A percentile compares a stretch with the other conserved stretches of the same genome.
Conservation (phyloP, 2,797 vertebrate species). For the Centroberyx gerrardi region DNA sequence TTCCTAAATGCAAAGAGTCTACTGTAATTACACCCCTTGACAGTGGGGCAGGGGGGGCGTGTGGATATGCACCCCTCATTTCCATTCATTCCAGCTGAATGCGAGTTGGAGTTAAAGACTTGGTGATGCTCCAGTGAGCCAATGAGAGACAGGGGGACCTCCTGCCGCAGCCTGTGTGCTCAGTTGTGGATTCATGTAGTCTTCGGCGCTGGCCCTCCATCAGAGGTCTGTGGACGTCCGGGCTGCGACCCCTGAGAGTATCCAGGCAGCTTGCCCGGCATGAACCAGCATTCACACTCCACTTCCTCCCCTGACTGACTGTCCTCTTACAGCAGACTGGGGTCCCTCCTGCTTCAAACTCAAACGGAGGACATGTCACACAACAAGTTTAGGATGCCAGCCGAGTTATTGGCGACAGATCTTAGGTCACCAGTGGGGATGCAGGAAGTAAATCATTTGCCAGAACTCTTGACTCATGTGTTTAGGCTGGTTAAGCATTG, state of each 20-base stretch:
- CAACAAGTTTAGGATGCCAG: conserved; percentile 52
- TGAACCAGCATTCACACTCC: conserved; percentile 60
- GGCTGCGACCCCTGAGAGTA: conserved; percentile 55
- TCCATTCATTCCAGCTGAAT: conserved; percentile 44
- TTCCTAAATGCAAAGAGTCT: conserved; percentile 59
- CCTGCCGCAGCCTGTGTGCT: conserved; percentile 49
- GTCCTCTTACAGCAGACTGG: conserved; percentile 53
- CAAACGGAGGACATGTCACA: conserved; percentile 47
- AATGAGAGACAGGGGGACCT: conserved; percentile 40
- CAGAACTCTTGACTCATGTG: conserved; percentile 57
- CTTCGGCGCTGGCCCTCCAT: conserved; percentile 64
- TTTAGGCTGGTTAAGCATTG: conserved; percentile 75
- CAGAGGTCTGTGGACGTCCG: conserved; percentile 60
- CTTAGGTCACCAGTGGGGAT: conserved; percentile 64
- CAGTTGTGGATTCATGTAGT: conserved; percentile 57
- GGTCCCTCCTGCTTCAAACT: conserved; percentile 63
- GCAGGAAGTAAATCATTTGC: conserved; percentile 84
- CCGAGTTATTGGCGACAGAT: conserved; percentile 58
- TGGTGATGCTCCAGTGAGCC: conserved; percentile 55
- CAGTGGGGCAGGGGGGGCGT: conserved; percentile 30
- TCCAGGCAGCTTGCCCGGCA: conserved; percentile 69
- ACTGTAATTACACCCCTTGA: conserved; percentile 66
- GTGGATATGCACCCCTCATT: conserved; percentile 45
- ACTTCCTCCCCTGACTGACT: conserved; percentile 55
- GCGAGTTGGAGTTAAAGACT: conserved; percentile 39